These are phyloP conservation scores for Drosophila pseudoobscura DNA, from an alignment of 1,140 invertebrate species.

Conservation along the genomic window DNA sequence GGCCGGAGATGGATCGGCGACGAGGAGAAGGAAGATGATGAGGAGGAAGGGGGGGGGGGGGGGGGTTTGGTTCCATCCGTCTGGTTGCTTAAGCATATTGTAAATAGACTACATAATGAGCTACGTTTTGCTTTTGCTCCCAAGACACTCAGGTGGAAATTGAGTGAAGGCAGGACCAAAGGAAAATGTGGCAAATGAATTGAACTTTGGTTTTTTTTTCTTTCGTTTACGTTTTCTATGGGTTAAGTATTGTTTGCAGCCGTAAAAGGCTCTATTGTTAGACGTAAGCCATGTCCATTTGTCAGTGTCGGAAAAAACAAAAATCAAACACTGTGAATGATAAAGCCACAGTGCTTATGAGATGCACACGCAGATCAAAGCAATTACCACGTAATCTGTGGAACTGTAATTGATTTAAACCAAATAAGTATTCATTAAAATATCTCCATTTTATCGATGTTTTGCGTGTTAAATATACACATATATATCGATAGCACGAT, in stretches of 20 bases:
- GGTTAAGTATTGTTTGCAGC: conserved; percentile 16
- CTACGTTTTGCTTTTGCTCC: conserved; percentile 65
- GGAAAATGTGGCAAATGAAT: conserved; percentile 36
- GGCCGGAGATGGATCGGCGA: background rate
- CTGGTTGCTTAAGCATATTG: conserved; percentile 76
- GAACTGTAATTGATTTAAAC: too few species aligned
- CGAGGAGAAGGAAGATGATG: background rate
- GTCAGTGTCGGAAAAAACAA: too few species aligned
- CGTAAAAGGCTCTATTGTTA: too few species aligned
- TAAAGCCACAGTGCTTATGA: too few species aligned
- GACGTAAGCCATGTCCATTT: too few species aligned
- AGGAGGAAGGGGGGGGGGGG: background rate
- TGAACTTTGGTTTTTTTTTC: conserved; percentile 19
- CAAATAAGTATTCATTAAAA: too few species aligned
- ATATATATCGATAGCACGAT: too few species aligned
- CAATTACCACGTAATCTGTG: too few species aligned
- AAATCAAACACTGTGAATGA: too few species aligned
- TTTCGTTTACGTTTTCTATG: background rate
- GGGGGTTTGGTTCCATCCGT: conserved; percentile 2
- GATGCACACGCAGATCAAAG: too few species aligned
- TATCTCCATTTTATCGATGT: too few species aligned
- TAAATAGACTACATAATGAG: conserved; percentile 80
- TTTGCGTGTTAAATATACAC: too few species aligned
- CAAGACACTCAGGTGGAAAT: conserved; percentile 67
- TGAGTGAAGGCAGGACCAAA: conserved; percentile 24